phyloP scores from a whole-genome alignment of 2,113 vertebrate species.

The Thunnus thynnus region DNA sequence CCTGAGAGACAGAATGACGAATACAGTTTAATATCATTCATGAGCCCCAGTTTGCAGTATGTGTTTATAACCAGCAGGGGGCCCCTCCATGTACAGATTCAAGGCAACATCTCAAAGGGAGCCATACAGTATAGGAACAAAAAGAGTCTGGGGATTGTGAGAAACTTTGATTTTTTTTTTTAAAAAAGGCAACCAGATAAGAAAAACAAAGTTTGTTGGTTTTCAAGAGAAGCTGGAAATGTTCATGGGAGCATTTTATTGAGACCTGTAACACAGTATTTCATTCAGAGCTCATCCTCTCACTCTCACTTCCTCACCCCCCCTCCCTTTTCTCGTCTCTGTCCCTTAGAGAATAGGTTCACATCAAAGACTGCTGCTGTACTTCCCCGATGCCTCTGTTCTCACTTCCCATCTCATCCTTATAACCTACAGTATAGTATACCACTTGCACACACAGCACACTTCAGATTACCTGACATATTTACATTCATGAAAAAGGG shows the following conservation, averaged over 20 bases:
- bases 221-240: slow-evolving; percentile 12
- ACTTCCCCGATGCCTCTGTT: slow-evolving; percentile 43
- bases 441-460: background rate
- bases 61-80: slow-evolving; percentile 51
- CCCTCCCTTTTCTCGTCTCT: background rate
- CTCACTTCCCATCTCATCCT: slow-evolving; percentile 26
- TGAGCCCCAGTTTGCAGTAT: slow-evolving; percentile 18
- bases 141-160: slow-evolving; percentile 26
- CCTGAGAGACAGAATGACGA: slow-evolving; percentile 51
- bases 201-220: background rate
- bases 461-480: background rate
- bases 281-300: slow-evolving; percentile 35
- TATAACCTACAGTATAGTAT: background rate
- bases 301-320: slow-evolving; percentile 3
- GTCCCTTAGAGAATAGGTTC: slow-evolving; percentile 66
- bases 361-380: slow-evolving; percentile 69
- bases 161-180: slow-evolving; percentile 26
- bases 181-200: slow-evolving; percentile 20
- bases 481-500: background rate
- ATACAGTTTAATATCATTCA: slow-evolving; percentile 37
- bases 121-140: slow-evolving; percentile 21
- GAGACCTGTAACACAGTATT: slow-evolving; percentile 15
- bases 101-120: slow-evolving; percentile 37
- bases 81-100: slow-evolving; percentile 30
- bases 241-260: slow-evolving; percentile 23